Evolutionary conservation across 2,113 vertebrate genomes (phyloP).

Genomic region (Osmerus mordax): DNA sequence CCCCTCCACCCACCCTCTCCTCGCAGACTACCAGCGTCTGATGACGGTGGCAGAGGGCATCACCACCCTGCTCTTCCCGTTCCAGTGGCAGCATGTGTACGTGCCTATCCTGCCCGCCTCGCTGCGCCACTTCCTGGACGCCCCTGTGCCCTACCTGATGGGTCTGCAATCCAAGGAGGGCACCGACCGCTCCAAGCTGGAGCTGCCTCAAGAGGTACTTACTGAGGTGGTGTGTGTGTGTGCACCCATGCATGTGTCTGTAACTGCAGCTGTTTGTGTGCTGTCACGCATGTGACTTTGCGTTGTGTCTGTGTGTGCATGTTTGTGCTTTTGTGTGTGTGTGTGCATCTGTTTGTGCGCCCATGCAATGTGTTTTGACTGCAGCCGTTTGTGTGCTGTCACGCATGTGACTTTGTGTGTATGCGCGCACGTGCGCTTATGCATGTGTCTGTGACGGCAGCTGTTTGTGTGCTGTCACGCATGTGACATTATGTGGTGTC

Average conservation of each 20-base stretch:
- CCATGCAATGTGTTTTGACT: too few species aligned
- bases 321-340: neutral
- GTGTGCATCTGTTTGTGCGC: neutral
- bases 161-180: slow-evolving; percentile 90
- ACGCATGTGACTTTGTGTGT: neutral
- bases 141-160: slow-evolving; percentile 93
- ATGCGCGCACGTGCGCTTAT: neutral
- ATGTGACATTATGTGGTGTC: neutral
- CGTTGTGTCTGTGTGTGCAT: neutral
- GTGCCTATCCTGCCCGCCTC: slow-evolving; percentile 93
- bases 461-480: neutral
- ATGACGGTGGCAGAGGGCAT: slow-evolving; percentile 90
- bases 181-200: slow-evolving; percentile 86
- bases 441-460: neutral
- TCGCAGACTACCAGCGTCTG: slow-evolving; percentile 85
- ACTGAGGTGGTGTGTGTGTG: too few species aligned
- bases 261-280: neutral
- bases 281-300: neutral
- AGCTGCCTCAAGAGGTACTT: slow-evolving; percentile 91
- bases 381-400: neutral
- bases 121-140: slow-evolving; percentile 91
- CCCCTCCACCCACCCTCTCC: neutral
- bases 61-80: slow-evolving; percentile 87
- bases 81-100: slow-evolving; percentile 95
- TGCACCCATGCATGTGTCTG: neutral